Conservation (phyloP, 2,797 vertebrate genomes). For the Pangasius larnaudii region DNA sequence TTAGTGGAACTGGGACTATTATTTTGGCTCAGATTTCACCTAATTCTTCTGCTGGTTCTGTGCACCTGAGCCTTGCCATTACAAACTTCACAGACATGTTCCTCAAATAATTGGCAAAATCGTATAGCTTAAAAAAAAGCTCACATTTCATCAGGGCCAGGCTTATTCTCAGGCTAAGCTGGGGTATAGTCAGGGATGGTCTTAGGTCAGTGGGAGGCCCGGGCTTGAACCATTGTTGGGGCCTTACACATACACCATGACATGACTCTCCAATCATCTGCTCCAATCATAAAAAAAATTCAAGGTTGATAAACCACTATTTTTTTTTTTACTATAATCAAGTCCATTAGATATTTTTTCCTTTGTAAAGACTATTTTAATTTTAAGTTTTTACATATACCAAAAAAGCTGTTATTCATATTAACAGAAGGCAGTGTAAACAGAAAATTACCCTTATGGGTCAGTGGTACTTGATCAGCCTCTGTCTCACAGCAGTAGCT, state of each 20-base stretch:
- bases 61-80: background rate
- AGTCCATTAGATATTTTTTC: background rate
- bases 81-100: background rate
- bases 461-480: background rate
- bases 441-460: too few relatives aligned
- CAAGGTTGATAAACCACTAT: background rate
- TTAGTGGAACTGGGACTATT: background rate
- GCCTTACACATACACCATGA: background rate
- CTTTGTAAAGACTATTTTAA: background rate
- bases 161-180: background rate
- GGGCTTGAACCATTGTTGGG: background rate
- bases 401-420: background rate
- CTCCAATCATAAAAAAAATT: background rate
- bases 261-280: background rate
- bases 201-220: too few relatives aligned
- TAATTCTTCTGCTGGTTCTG: background rate
- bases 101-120: background rate
- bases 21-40: background rate
- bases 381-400: background rate
- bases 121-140: background rate
- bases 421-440: background rate
- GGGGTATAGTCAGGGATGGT: background rate
- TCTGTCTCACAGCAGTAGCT: background rate
- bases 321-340: background rate
- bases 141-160: background rate